Evolutionary conservation across 1,140 invertebrate genomes (phyloP).

Genomic region (Calliphora vicina): DNA sequence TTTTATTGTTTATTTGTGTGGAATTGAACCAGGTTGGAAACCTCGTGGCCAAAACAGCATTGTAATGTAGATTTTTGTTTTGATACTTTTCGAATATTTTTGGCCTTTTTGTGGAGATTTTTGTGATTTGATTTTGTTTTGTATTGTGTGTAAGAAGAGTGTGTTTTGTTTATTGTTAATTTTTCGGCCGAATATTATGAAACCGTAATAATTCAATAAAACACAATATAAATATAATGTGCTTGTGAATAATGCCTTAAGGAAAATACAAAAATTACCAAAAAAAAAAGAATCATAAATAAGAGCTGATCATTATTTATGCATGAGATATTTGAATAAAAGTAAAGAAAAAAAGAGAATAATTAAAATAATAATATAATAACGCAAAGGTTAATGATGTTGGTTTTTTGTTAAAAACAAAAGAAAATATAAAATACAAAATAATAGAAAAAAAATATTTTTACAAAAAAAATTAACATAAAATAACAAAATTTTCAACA

Average conservation of each 20-base stretch:
- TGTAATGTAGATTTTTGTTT: not conserved
- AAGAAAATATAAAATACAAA: not conserved
- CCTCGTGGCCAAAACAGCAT: not conserved
- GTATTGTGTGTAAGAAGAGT: not conserved
- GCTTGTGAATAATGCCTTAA: not conserved
- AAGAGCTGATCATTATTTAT: not conserved
- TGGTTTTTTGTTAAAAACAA: not conserved
- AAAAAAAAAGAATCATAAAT: not conserved
- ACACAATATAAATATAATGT: not conserved
- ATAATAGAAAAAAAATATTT: not conserved
- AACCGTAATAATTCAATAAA: slow-evolving; percentile 5
- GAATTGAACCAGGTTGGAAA: not conserved
- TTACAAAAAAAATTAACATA: not conserved
- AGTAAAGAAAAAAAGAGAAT: not conserved
- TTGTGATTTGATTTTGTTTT: too few species aligned
- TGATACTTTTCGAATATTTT: not conserved
- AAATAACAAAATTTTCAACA: not conserved
- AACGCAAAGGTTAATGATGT: slow-evolving; percentile 6
- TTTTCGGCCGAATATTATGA: not conserved
- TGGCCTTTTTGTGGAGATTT: too few species aligned
- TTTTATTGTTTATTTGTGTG: not conserved
- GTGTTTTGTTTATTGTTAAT: not conserved
- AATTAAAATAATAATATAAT: not conserved
- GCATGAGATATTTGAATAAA: not conserved
- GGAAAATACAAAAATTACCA: not conserved